phyloP scores from a whole-genome alignment of 2,888 invertebrate species.

The Dichetophora obliterata region DNA sequence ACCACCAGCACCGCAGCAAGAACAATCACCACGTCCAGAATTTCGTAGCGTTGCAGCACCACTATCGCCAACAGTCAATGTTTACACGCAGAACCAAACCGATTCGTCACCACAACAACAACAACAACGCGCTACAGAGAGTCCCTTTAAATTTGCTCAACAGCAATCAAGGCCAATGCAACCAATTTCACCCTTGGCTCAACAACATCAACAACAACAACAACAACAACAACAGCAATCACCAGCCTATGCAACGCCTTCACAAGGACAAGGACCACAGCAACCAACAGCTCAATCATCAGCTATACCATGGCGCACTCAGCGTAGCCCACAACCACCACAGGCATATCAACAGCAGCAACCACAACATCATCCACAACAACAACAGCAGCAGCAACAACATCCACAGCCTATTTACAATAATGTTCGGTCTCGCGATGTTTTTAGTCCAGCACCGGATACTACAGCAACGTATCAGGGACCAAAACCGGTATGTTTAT shows the following conservation, averaged over 20 bases:
- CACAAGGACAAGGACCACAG: constrained; percentile 48
- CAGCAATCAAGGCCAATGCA: constrained; percentile 48
- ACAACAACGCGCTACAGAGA: constrained; percentile 50
- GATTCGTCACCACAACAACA: constrained; percentile 5
- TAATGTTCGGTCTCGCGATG: constrained; percentile 64
- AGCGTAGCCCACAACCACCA: constrained; percentile 56
- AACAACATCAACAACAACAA: constrained; percentile 48
- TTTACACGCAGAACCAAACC: constrained; percentile 54
- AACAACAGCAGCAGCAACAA: constrained; percentile 54
- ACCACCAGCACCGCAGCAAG: constrained; percentile 50
- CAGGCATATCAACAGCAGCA: constrained; percentile 49
- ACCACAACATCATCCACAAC: constrained; percentile 51
- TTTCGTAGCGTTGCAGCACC: constrained; percentile 65
- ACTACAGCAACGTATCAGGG: constrained; percentile 53
- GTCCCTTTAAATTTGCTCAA: constrained; percentile 52
- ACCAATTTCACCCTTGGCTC: constrained; percentile 49
- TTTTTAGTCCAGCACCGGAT: constrained; percentile 56
- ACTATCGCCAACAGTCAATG: constrained; percentile 59
- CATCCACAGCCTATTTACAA: constrained; percentile 62
- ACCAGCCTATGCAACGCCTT: constrained; percentile 48
- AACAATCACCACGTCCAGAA: constrained; percentile 52
- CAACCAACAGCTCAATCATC: constrained; percentile 51
- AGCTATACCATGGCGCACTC: constrained; percentile 65
- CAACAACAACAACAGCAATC: constrained; percentile 54
- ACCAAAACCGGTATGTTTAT: constrained; percentile 59